Evolutionary conservation across 2,888 invertebrate genomes (phyloP), one percentile per base, ranked within the genome.

Genomic region (Melieria crassipennis): DNA sequence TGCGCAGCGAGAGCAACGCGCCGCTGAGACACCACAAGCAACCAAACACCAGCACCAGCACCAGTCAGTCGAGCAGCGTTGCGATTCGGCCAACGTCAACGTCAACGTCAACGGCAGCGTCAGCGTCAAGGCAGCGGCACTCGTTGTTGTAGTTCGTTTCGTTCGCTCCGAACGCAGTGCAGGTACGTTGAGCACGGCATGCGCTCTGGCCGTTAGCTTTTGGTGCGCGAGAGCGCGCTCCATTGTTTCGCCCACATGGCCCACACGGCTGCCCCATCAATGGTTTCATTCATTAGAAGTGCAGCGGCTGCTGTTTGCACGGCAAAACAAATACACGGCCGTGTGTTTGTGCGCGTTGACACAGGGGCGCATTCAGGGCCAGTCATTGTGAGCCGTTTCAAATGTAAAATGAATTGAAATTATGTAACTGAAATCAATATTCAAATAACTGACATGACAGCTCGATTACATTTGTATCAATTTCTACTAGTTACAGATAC

Each of bases 1-100:
- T 16, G n/a, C 13, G 64, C 30, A 64, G 43, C 52, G 50, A 43
- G 64, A 64, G 64, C 50, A 61, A 11, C 45, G 68, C 68, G 61
- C 10, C 48, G 16, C 45, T 10, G n/a, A 61, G 46, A 7, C 48
- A 9, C 68, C 48, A 62, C 60, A 60, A 61, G 61, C 52, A 62
- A 30, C 30, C 30, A 30, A 30, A 30, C 30, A 30, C 30, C 30
- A 30, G 30, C 30, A 30, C 2, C 30, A 30, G 30, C 30, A 30
- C 30, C 30, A 30, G 30, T 2, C 30, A 30, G 30, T 30, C 30
- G 30, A 30, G 30, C 30, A 30, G 30, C 30, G 30, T 30, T 30
- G 30, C 30, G 50, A 10, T 50, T 9, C 2, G 7, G 50, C 11
- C 50, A 46, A 11, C 47, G 52, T 52, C 52, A 9, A n/a, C 52